Evolutionary conservation across 2,113 vertebrate genomes (phyloP).

Genomic region (Herpailurus yagouaroundi): DNA sequence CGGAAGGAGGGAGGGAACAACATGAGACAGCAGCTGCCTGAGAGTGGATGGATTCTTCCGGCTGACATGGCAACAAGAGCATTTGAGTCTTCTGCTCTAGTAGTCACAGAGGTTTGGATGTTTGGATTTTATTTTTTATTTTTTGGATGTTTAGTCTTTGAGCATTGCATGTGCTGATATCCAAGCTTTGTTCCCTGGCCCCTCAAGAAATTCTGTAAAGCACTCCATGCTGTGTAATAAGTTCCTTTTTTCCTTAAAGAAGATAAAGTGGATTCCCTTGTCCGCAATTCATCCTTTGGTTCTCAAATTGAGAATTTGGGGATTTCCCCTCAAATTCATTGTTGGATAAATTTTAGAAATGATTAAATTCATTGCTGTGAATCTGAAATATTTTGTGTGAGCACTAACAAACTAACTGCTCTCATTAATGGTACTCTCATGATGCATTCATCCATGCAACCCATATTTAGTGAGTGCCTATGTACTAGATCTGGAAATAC

Average conservation of each 20-base stretch:
- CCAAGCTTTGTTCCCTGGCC: background rate
- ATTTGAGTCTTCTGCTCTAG: background rate
- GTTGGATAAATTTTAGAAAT: constrained; percentile 36
- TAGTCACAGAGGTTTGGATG: background rate
- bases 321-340: background rate
- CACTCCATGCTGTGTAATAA: background rate
- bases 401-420: background rate
- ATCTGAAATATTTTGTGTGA: constrained; percentile 14
- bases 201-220: background rate
- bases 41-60: background rate
- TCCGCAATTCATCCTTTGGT: background rate
- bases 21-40: background rate
- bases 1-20: background rate
- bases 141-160: background rate
- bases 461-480: background rate
- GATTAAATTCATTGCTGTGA: background rate
- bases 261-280: background rate
- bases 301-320: constrained; percentile 16
- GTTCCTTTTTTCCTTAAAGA: background rate
- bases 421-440: background rate
- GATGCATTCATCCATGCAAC: background rate
- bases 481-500: background rate
- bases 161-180: background rate
- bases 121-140: background rate
- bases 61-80: background rate